These are phyloP conservation scores for Cochlearius cochlearius DNA, from an alignment of 2,113 vertebrate genomes.

Conservation along the genomic window DNA sequence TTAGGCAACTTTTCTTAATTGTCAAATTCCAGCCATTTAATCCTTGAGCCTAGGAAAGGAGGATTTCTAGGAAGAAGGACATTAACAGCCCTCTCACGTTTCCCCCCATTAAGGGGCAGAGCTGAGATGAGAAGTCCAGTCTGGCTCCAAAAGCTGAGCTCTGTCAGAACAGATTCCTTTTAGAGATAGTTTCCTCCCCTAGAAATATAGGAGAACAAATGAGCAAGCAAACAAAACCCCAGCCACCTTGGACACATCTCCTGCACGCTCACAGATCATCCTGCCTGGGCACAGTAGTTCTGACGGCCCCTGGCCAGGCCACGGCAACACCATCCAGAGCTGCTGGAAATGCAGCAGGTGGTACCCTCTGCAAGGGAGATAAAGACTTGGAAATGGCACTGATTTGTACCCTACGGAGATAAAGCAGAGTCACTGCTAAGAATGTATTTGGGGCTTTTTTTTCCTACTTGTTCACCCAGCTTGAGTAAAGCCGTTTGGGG, in stretches of 20 bases:
- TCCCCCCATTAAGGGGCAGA: background rate
- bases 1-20: background rate
- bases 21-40: background rate
- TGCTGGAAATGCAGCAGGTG: conserved; percentile 31
- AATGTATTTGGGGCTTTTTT: background rate
- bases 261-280: background rate
- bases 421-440: background rate
- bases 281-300: background rate
- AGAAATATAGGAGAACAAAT: background rate
- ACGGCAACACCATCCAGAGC: background rate
- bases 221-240: background rate
- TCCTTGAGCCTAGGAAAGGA: background rate
- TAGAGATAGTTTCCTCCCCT: background rate
- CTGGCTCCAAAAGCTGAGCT: background rate
- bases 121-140: background rate
- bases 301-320: background rate
- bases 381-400: conserved; percentile 19
- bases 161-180: background rate
- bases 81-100: background rate
- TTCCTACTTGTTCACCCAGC: background rate
- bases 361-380: conserved; percentile 42
- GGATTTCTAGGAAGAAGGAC: background rate
- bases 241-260: background rate
- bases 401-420: background rate
- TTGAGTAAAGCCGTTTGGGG: background rate